phyloP scores from a whole-genome alignment of 1,140 invertebrate genomes.

The Radopholus similis region DNA sequence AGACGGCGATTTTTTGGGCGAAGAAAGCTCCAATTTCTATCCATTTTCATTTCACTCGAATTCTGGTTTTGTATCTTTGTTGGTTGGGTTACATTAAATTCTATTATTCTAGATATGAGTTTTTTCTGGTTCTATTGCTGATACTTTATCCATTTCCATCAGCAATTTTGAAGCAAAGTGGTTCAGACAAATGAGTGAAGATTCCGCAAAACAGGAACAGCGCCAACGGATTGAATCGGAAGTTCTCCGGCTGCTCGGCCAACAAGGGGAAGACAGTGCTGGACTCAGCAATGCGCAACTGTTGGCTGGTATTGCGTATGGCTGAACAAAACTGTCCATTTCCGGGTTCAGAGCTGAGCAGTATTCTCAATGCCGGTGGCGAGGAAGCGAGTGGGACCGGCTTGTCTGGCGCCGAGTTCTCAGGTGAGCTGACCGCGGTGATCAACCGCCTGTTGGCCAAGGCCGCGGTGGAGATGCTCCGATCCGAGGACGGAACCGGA shows the following conservation, averaged over 20 bases:
- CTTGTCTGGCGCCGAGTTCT: not conserved
- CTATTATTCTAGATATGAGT: no score
- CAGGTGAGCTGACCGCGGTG: slow-evolving; percentile 1
- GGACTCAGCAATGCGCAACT: slow-evolving; percentile 17
- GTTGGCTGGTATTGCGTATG: not conserved
- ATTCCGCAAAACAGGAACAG: no score
- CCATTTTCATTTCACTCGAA: no score
- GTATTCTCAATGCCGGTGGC: not conserved
- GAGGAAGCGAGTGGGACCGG: not conserved
- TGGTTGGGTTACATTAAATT: no score
- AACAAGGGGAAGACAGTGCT: slow-evolving; percentile 5
- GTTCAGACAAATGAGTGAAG: no score
- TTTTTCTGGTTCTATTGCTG: no score
- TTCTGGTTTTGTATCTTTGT: no score
- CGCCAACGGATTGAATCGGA: not conserved
- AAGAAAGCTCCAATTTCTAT: no score
- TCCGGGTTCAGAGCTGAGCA: not conserved
- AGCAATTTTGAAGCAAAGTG: no score
- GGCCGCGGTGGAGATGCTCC: slow-evolving; percentile 34
- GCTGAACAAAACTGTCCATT: not conserved
- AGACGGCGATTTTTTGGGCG: no score
- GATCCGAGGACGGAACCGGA: slow-evolving; percentile 1
- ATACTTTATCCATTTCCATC: no score
- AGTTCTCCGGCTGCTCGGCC: slow-evolving; percentile 14
- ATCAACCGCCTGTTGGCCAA: slow-evolving; percentile 26